Base-by-base conservation (phyloP, 2,113 vertebrate species). In the Ophthalmolycus amberensis region DNA sequence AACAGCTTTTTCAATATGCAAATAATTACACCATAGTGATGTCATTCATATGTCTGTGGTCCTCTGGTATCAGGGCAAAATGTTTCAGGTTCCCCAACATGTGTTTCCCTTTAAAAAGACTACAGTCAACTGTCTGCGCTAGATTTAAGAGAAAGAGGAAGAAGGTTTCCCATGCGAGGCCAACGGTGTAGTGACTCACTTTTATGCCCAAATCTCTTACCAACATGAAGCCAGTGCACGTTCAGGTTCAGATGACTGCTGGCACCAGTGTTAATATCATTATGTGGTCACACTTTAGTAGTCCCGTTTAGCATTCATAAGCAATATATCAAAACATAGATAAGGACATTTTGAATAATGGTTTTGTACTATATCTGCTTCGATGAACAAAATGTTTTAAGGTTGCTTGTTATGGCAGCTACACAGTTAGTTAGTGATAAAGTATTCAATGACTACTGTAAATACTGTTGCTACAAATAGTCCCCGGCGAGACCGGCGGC, bases 131-230 rank as follows among this genome's bases (percentile, higher is more conserved):
- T 42, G 84, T 80, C 64, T 80, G 32, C 4, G 11, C 1, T 0
- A 1, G 34, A 16, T 29, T 68, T 16, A 66, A 78, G 83, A 81
- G 80, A 52, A 88, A 86, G 82, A 84, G 78, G 75, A 82, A 86
- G 80, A 82, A 65, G 68, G 52, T 54, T 40, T 79, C 54, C n/a
- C 65, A 50, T 44, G 59, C 25, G 15, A 85, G 48, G 62, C 42
- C 62, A 42, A 52, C 56, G 0, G 54, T 40, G 75, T 2, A 8
- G 18, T 16, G 25, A 32, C 25, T 25, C 18, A 46, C 27, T 38
- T 40, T 46, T 52, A 15, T 18, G 6, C 15, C 12, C 9, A 20
- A 29, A 50, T 65, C 44, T 68, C 27, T 10, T 62, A 11, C 18
- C 7, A 11, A 62, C 68, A 48, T 9, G 3, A 27, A 22, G 58